Conservation (phyloP, 2,888 invertebrate genomes). For the Tanytarsus gracilentus region DNA sequence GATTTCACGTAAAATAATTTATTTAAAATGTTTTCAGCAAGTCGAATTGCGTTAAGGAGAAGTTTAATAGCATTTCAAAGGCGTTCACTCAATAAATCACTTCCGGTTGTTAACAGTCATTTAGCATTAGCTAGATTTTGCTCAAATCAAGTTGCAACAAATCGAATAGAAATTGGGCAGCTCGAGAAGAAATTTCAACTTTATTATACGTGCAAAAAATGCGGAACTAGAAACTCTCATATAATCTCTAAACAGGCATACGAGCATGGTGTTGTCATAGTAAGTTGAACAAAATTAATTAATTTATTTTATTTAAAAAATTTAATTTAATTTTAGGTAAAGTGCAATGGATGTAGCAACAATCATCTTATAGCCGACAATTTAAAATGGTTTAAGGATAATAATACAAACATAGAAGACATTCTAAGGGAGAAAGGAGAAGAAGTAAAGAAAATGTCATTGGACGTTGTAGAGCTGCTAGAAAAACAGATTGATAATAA, state of each 20-base stretch:
- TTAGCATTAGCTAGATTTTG: too few species aligned
- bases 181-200: slow-evolving; percentile 56
- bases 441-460: slow-evolving; percentile 59
- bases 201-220: slow-evolving; percentile 83
- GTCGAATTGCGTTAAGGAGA: neutral
- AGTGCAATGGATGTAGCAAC: slow-evolving; percentile 77
- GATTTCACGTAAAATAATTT: too few species aligned
- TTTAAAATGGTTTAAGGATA: slow-evolving; percentile 84
- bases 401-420: slow-evolving; percentile 80
- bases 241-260: slow-evolving; percentile 79
- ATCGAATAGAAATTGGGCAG: slow-evolving; percentile 33
- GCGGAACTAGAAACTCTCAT: slow-evolving; percentile 65
- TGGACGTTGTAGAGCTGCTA: slow-evolving; percentile 15
- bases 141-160: neutral
- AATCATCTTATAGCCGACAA: slow-evolving; percentile 95
- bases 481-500: slow-evolving; percentile 33
- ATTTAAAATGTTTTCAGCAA: neutral
- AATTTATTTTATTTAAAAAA: too few species aligned
- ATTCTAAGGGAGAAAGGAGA: slow-evolving; percentile 84
- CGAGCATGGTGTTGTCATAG: slow-evolving; percentile 82
- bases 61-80: neutral
- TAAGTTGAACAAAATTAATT: too few species aligned
- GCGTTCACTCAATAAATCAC: neutral
- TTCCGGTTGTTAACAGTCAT: too few species aligned
- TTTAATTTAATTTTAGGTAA: too few species aligned